phyloP scores from a whole-genome alignment of 2,888 invertebrate genomes.

The Mimachlamys varia region DNA sequence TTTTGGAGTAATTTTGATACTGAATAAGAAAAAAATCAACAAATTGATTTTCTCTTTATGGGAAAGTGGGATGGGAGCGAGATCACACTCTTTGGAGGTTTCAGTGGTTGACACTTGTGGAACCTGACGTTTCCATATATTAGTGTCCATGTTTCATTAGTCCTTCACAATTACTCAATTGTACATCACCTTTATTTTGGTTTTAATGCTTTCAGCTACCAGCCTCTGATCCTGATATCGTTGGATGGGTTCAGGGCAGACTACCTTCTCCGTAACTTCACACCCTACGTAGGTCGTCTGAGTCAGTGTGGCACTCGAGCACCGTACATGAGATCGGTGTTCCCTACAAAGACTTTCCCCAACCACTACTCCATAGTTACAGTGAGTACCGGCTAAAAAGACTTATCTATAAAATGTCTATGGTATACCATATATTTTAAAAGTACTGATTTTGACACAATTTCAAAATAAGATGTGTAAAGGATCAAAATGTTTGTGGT shows the following conservation, averaged over 20 bases:
- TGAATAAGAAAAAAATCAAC: too few species aligned
- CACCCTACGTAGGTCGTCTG: slow-evolving; percentile 69
- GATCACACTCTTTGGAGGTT: too few species aligned
- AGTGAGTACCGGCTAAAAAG: slow-evolving; percentile 57
- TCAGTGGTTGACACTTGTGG: too few species aligned
- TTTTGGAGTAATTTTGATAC: too few species aligned
- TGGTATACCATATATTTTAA: too few species aligned
- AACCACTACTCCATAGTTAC: slow-evolving; percentile 78
- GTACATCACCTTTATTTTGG: not conserved
- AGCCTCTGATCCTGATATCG: slow-evolving; percentile 73
- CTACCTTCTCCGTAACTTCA: slow-evolving; percentile 70
- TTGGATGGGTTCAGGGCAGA: slow-evolving; percentile 76
- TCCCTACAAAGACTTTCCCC: slow-evolving; percentile 77
- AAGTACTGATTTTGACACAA: not conserved
- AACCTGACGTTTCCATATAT: too few species aligned
- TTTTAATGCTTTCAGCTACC: slow-evolving; percentile 55
- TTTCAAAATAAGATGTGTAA: not conserved
- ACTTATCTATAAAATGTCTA: too few species aligned
- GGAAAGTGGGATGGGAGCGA: too few species aligned
- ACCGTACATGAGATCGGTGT: slow-evolving; percentile 73
- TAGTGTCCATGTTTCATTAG: too few species aligned
- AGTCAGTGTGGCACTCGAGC: slow-evolving; percentile 70
- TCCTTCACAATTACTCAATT: too few species aligned
- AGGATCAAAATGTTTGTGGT: too few species aligned
- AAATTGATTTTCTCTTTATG: too few species aligned